Evolutionary conservation across 2,113 vertebrate genomes (phyloP).

Genomic region (Rhizomys pruinosus): DNA sequence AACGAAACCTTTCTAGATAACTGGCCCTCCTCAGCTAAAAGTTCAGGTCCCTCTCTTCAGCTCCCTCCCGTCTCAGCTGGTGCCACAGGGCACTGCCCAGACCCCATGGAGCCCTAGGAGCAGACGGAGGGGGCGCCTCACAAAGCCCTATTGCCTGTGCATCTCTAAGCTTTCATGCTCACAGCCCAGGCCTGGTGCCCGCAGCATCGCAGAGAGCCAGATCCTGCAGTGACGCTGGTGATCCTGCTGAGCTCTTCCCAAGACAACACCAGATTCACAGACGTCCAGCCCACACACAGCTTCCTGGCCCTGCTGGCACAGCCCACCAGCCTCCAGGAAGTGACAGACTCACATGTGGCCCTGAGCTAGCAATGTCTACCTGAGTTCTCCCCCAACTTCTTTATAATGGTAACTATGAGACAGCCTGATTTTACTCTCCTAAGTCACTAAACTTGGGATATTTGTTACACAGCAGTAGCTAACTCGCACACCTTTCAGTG

Average conservation of each 20-base stretch:
- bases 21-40: not conserved
- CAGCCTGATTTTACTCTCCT: not conserved
- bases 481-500: not conserved
- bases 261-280: not conserved
- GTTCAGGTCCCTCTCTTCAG: not conserved
- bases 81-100: not conserved
- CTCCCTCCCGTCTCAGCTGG: not conserved
- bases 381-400: not conserved
- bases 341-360: not conserved
- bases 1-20: not conserved
- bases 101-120: not conserved
- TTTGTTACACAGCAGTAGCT: not conserved
- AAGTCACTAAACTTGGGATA: not conserved
- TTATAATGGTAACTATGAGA: not conserved
- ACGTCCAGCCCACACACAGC: not conserved
- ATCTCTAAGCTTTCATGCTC: fast-evolving
- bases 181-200: not conserved
- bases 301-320: no score
- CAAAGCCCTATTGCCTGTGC: not conserved
- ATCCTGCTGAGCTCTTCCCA: not conserved
- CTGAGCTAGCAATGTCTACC: not conserved
- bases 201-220: not conserved
- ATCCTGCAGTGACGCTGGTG: no score
- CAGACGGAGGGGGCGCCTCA: not conserved
- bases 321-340: not conserved